Conservation (phyloP, 2,797 vertebrate species). For the Bradypus variegatus region DNA sequence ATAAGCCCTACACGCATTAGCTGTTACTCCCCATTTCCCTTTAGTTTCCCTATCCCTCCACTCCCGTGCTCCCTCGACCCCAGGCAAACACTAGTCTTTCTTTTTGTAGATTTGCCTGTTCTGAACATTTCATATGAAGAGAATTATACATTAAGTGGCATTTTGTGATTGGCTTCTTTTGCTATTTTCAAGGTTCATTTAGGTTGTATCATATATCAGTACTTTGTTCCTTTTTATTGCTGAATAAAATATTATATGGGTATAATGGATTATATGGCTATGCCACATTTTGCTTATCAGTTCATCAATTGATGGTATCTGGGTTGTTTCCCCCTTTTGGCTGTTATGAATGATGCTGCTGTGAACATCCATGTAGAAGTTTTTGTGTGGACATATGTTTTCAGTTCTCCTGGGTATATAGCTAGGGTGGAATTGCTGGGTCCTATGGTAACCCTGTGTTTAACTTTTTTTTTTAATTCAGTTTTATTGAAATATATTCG, state of each 20-base stretch:
- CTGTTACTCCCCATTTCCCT: not conserved
- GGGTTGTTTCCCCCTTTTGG: not conserved
- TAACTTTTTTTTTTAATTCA: too few relatives aligned
- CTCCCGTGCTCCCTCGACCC: not conserved
- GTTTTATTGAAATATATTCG: too few relatives aligned
- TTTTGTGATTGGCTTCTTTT: not conserved
- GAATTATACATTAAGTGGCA: not conserved
- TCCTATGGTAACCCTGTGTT: not conserved
- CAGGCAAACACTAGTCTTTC: not conserved
- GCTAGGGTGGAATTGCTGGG: not conserved
- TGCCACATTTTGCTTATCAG: not conserved
- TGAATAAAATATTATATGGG: not conserved
- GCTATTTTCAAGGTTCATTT: not conserved
- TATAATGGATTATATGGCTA: not conserved
- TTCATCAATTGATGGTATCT: not conserved
- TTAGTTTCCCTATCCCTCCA: too few relatives aligned
- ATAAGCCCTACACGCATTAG: not conserved
- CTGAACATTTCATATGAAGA: not conserved
- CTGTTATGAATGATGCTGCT: not conserved
- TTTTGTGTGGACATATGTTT: not conserved
- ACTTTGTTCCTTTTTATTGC: not conserved
- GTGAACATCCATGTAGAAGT: not conserved
- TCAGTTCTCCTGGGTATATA: conserved; percentile 5
- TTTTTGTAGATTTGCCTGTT: not conserved
- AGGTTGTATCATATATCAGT: not conserved